These are phyloP conservation scores for Callospermophilus lateralis DNA, from an alignment of 2,113 vertebrate species.

Conservation along the genomic window DNA sequence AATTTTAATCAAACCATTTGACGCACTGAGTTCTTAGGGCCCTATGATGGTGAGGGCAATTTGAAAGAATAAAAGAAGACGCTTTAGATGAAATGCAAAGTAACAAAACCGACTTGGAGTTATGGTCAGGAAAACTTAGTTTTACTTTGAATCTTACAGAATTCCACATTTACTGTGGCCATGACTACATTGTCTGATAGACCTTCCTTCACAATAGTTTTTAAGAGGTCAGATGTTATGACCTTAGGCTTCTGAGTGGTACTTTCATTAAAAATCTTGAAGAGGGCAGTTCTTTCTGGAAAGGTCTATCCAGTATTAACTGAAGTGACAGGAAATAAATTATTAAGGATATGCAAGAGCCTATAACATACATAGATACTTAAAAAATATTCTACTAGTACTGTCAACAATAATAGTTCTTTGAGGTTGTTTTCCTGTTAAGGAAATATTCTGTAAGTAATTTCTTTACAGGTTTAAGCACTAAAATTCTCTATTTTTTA, in stretches of 20 bases:
- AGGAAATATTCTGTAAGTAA: background rate
- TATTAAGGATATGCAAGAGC: background rate
- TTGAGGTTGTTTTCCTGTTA: background rate
- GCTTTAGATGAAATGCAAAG: conserved; percentile 76
- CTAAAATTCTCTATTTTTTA: background rate
- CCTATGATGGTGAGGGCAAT: conserved; percentile 70
- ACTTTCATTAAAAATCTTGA: conserved; percentile 12
- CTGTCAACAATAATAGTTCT: background rate
- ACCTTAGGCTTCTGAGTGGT: background rate
- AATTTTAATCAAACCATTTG: conserved; percentile 88
- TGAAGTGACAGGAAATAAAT: conserved; percentile 8
- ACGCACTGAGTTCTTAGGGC: conserved; percentile 77
- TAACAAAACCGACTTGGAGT: conserved; percentile 62
- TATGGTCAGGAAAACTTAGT: conserved; percentile 68
- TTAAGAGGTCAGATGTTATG: background rate
- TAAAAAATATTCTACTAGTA: background rate
- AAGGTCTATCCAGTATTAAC: background rate
- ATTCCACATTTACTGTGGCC: background rate
- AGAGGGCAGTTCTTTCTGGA: background rate
- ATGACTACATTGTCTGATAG: too few species aligned
- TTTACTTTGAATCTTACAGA: conserved; percentile 50
- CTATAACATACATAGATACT: background rate
- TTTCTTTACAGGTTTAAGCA: background rate
- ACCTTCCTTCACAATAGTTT: background rate
- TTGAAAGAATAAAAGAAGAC: conserved; percentile 79